These are phyloP conservation scores for Acinonyx jubatus DNA, from an alignment of 2,113 vertebrate species.

Conservation along the genomic window DNA sequence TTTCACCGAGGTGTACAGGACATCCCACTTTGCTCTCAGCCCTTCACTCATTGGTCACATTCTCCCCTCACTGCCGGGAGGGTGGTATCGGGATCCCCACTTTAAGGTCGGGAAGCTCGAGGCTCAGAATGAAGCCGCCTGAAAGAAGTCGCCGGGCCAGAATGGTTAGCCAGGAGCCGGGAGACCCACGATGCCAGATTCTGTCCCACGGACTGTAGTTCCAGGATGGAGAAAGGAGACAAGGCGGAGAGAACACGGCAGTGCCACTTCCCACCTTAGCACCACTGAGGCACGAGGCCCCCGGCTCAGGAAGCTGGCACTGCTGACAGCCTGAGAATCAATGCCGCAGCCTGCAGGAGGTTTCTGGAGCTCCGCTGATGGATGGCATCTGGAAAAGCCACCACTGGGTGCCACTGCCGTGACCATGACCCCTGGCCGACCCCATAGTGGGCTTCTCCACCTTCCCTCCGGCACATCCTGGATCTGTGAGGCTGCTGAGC, in stretches of 20 bases:
- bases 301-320: neutral
- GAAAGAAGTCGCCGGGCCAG: neutral
- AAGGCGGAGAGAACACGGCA: neutral
- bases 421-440: neutral
- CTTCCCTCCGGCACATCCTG: neutral
- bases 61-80: neutral
- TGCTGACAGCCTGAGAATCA: rapidly evolving
- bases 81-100: neutral
- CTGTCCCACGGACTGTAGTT: neutral
- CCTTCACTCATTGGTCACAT: neutral
- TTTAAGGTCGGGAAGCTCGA: neutral
- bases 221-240: neutral
- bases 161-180: neutral
- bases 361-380: neutral
- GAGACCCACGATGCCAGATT: neutral
- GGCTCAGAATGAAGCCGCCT: neutral
- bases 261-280: neutral
- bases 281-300: too few relatives aligned
- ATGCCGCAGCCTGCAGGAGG: neutral
- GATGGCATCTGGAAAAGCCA: neutral
- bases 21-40: neutral
- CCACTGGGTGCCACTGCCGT: rapidly evolving
- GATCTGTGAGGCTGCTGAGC: neutral
- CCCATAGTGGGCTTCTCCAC: neutral
- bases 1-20: rapidly evolving